Conservation (phyloP, 2,113 vertebrate genomes). For the Amia ocellicauda region DNA sequence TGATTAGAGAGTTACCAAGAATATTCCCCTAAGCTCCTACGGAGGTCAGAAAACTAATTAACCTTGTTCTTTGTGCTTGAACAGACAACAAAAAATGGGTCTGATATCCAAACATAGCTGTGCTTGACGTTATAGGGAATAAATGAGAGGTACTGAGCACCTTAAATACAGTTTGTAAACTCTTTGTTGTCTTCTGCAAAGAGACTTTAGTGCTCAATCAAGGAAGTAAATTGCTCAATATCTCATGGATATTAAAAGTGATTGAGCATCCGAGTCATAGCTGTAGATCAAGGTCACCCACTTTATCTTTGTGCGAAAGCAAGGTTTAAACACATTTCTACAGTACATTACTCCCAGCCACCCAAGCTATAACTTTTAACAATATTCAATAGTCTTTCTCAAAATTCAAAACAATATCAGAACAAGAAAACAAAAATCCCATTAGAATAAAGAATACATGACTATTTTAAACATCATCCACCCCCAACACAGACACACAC, state of each 20-base stretch:
- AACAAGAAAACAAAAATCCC: too few relatives aligned
- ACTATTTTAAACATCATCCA: too few relatives aligned
- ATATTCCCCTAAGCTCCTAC: slow-evolving; percentile 55
- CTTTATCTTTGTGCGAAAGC: background rate
- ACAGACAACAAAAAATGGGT: slow-evolving; percentile 31
- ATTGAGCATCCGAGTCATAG: background rate
- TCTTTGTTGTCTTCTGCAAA: background rate
- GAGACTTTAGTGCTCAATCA: background rate
- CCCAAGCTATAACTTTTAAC: too few relatives aligned
- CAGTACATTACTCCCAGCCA: background rate
- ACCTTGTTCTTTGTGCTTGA: slow-evolving; percentile 61
- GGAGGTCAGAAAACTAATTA: slow-evolving; percentile 71
- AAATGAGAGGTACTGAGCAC: background rate
- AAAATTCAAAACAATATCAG: too few relatives aligned
- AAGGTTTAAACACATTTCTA: background rate
- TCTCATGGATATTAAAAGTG: background rate
- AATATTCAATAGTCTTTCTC: too few relatives aligned
- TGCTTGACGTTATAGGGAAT: background rate
- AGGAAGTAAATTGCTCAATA: background rate
- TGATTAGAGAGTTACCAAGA: slow-evolving; percentile 35
- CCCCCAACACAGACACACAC: too few relatives aligned
- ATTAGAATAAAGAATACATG: too few relatives aligned
- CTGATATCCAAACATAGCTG: background rate
- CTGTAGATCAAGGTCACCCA: background rate
- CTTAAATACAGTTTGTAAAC: slow-evolving; percentile 4